Percentiles rank a stretch among this genome's conserved stretches.
These are phyloP conservation scores for Mus minutoides DNA, from an alignment of 2,797 vertebrate genomes.

Conservation along the genomic window DNA sequence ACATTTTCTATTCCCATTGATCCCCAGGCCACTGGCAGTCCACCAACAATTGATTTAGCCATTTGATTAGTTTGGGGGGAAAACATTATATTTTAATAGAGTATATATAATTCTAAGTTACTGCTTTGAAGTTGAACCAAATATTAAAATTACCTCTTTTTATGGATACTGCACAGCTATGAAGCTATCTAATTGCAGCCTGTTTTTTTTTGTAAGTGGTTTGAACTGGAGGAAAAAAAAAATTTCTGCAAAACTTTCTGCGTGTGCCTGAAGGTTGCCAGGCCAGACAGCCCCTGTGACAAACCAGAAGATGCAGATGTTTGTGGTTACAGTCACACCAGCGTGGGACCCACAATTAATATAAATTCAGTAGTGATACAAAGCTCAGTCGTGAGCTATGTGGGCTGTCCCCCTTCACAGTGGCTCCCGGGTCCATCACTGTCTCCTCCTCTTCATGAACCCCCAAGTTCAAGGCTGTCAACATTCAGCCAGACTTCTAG, in stretches of 20 bases:
- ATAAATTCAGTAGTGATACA: not conserved
- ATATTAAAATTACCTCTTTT: constrained; percentile 87
- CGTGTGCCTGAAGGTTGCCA: not conserved
- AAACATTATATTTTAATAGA: constrained; percentile 88
- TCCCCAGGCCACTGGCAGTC: constrained; percentile 86
- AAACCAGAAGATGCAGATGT: not conserved
- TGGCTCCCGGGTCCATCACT: not conserved
- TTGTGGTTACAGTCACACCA: not conserved
- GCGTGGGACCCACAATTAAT: not conserved
- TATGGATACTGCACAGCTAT: constrained; percentile 80
- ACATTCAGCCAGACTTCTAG: not conserved
- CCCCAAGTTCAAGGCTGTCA: not conserved
- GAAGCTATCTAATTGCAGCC: constrained; percentile 87
- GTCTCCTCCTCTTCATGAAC: not conserved
- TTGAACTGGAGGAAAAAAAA: constrained; percentile 64
- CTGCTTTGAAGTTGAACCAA: constrained; percentile 86
- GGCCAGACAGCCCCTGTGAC: not conserved
- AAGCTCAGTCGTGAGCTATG: not conserved
- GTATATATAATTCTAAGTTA: constrained; percentile 88
- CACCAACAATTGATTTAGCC: constrained; percentile 88
- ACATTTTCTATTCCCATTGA: constrained; percentile 89
- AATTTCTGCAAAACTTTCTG: constrained; percentile 76
- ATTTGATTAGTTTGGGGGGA: constrained; percentile 86
- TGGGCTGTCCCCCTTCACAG: not conserved
- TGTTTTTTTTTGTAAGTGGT: constrained; percentile 76